A percentile compares a stretch with the other conserved stretches of the same genome.
These are phyloP conservation scores for Gobius niger DNA, from an alignment of 2,113 vertebrate genomes.

Conservation along the genomic window DNA sequence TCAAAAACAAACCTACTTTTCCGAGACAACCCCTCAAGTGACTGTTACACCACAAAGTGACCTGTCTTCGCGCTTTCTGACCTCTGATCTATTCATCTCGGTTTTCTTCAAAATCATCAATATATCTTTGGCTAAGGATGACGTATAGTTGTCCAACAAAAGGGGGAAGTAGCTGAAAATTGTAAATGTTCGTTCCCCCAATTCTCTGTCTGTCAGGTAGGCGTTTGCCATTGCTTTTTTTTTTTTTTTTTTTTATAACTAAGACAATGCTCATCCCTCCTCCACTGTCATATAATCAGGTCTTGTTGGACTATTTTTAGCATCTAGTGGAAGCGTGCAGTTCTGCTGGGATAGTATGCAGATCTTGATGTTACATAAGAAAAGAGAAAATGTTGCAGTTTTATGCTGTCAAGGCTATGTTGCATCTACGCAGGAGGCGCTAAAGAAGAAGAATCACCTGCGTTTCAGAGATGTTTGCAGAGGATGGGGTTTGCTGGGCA, in stretches of 20 bases:
- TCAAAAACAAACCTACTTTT: neutral
- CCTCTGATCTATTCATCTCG: neutral
- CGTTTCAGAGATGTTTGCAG: too few relatives aligned
- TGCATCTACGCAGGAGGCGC: conserved; percentile 14
- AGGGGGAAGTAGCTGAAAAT: too few relatives aligned
- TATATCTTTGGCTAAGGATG: neutral
- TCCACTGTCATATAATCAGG: conserved; percentile 68
- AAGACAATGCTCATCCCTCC: conserved; percentile 39
- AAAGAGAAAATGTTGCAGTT: conserved; percentile 41
- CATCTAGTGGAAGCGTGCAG: conserved; percentile 56
- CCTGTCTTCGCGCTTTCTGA: neutral
- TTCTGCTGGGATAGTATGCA: conserved; percentile 62
- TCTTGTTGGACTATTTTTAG: conserved; percentile 75
- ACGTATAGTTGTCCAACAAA: too few relatives aligned
- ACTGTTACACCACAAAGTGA: too few relatives aligned
- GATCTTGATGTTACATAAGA: conserved; percentile 71
- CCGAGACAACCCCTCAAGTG: too few relatives aligned
- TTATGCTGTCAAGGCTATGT: conserved; percentile 16
- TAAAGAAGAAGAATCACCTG: conserved; percentile 8
- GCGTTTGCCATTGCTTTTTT: conserved; percentile 39
- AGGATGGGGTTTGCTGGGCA: too few relatives aligned
- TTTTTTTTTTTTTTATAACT: conserved; percentile 50
- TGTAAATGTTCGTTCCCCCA: conserved; percentile 14
- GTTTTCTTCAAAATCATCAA: neutral
- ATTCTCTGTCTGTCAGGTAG: conserved; percentile 36